Percentiles rank a stretch among this genome's conserved stretches.
Conservation (phyloP, 2,888 invertebrate genomes). For the Leptinotarsa juncta region DNA sequence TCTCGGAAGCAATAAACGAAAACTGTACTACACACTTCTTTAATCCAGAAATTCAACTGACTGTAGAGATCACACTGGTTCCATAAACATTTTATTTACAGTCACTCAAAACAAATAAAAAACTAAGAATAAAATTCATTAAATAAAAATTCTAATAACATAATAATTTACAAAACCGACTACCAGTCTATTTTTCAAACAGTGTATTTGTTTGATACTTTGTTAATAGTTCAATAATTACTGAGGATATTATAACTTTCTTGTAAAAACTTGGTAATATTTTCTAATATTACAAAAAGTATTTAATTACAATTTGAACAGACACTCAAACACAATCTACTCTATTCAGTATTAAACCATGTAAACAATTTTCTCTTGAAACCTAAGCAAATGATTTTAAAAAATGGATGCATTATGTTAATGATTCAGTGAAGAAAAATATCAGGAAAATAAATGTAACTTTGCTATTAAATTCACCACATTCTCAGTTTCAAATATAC, state of each 20-base stretch:
- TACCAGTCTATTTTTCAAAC: slow-evolving; percentile 34
- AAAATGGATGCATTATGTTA: background rate
- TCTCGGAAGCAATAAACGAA: background rate
- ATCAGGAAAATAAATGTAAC: too few species aligned
- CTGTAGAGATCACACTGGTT: slow-evolving; percentile 16
- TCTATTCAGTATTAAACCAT: background rate
- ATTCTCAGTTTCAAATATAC: background rate
- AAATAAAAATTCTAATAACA: slow-evolving; percentile 34
- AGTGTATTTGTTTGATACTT: background rate
- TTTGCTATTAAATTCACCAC: too few species aligned
- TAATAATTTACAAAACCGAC: slow-evolving; percentile 37
- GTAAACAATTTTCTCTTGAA: slow-evolving; percentile 1
- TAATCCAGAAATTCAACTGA: background rate
- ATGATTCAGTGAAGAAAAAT: background rate
- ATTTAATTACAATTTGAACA: background rate
- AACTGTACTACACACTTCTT: background rate
- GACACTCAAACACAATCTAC: background rate
- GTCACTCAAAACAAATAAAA: slow-evolving; percentile 40
- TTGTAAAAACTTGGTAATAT: background rate
- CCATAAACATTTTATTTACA: slow-evolving; percentile 50
- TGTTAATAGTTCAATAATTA: background rate
- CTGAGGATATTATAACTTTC: background rate
- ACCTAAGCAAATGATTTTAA: background rate
- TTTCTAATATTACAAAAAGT: background rate
- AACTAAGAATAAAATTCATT: slow-evolving; percentile 32